A percentile compares a stretch with the other conserved stretches of the same genome.
Conservation (phyloP, 2,888 invertebrate species). For the Hemaris fuciformis region DNA sequence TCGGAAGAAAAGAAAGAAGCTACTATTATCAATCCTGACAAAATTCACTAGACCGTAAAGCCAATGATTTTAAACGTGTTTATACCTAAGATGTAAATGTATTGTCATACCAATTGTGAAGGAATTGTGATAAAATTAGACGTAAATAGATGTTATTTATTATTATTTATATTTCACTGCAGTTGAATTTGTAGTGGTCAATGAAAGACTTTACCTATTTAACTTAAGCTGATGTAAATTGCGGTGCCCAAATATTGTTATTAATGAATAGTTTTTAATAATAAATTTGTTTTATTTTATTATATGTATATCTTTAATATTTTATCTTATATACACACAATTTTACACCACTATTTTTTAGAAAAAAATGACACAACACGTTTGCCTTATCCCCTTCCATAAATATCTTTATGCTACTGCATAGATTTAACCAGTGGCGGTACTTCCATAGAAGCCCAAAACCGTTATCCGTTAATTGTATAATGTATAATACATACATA, state of each 20-base stretch:
- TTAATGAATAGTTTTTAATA: background rate
- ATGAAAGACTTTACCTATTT: constrained; percentile 18
- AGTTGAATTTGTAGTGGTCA: constrained; percentile 12
- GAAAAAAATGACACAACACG: too few relatives aligned
- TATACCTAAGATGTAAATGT: background rate
- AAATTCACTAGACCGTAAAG: background rate
- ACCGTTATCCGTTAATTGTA: too few relatives aligned
- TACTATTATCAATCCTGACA: constrained; percentile 34
- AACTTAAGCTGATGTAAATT: constrained; percentile 18
- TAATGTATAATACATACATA: too few relatives aligned
- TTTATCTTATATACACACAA: background rate
- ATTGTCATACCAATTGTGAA: background rate
- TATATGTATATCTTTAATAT: background rate
- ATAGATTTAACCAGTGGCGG: too few relatives aligned
- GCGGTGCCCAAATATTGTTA: constrained; percentile 15
- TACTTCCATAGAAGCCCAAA: too few relatives aligned
- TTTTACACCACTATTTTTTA: too few relatives aligned
- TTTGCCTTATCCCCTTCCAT: too few relatives aligned
- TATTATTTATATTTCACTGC: constrained; percentile 14
- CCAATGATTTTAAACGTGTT: background rate
- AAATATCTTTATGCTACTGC: too few relatives aligned
- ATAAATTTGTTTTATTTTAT: background rate
- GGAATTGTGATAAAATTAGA: background rate
- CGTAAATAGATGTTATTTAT: constrained; percentile 15
- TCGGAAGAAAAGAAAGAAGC: constrained; percentile 42